Base-by-base conservation (phyloP, 2,113 vertebrate genomes). In the Melanocharis versteri region DNA sequence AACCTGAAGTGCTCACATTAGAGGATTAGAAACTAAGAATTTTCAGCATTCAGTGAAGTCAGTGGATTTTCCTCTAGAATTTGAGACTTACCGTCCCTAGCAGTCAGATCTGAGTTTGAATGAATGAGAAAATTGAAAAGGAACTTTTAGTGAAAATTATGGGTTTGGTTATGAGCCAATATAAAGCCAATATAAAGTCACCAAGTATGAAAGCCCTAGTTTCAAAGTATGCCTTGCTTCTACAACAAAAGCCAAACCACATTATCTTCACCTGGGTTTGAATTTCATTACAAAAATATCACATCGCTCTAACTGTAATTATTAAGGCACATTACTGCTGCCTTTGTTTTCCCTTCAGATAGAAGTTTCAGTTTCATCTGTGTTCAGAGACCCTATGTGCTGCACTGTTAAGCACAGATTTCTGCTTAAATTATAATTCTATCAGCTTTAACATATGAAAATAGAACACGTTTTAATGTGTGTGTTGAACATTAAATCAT, bases 391-490 rank as follows among this genome's bases (percentile, higher is more conserved):
- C 83, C 90, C 93, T 95, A 60, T 72, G 84, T 93, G 96, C 94
- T 97, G 96, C 96, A 91, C 89, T 89, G 97, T 96, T 96, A 98
- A 97, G 83, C 95, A 96, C 92, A 94, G 92, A 93, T 95, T 96
- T 97, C 95, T 97, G 80, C 93, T 96, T 97, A 97, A 98, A 97
- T 97, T 95, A 96, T 97, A 97, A 96, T 98, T 97, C 96, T 97
- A 96, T 97, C 95, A 96, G 96, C 70, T 97, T 98, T 96, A 97
- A 96, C 95, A 97, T 95, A 96, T 94, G 96, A 88, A 97, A 97
- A 98, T 91, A 89, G 94, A 98, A 91, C 94, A 87, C 64, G 96
- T 97, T 97, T 98, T 97, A 97, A 97, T 97, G 95, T 48, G 53
- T 92, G 93, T 96, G 94, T 92, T 97, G 95, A 98, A 97, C 96